Base-by-base conservation (phyloP, 2,888 invertebrate species). In the Sisyra terminalis region DNA sequence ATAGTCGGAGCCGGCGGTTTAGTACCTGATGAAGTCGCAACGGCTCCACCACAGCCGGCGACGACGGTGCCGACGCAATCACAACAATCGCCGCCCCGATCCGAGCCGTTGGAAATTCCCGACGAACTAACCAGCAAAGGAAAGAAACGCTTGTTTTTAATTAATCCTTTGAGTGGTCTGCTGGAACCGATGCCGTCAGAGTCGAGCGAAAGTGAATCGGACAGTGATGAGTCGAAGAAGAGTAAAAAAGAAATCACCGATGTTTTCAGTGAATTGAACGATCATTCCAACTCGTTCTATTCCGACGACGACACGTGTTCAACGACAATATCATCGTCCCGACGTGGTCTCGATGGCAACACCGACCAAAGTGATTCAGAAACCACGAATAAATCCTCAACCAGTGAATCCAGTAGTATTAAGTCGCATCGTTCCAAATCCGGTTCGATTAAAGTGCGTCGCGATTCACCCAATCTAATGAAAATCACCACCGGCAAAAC, bases 81-180 rank as follows among this genome's bases (percentile, higher is more conserved):
- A n/a, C n/a, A n/a, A n/a, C n/a, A n/a, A n/a, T n/a, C n/a, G n/a
- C n/a, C n/a, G n/a, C 9, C 17, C n/a, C 34, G 32, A 34, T 34
- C 39, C 7, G 39, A 18, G 7, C 40, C 44, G 18, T 14, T 35
- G 11, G 34, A 34, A 15, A 18, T 52, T 52, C 71, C 51, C 53
- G 75, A 55, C 59, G 71, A 55, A 39, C 58, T 68, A 45, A 74
- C 72, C 41, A 73, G 72, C 38, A 69, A 71, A 46, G 76, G 76
- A 46, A 78, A 78, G 55, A 75, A 72, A 59, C 73, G 77, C 53
- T 84, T 84, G 64, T 85, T 84, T 67, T 75, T 90, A 36, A 87
- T 90, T 51, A 92, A 90, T 67, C 89, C 90, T 1, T 69, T 89
- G 47, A 89, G 90, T 48, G 85, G 88, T 32, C 80, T 86, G 56